phyloP scores from a whole-genome alignment of 2,113 vertebrate species.

The Silurus meridionalis region DNA sequence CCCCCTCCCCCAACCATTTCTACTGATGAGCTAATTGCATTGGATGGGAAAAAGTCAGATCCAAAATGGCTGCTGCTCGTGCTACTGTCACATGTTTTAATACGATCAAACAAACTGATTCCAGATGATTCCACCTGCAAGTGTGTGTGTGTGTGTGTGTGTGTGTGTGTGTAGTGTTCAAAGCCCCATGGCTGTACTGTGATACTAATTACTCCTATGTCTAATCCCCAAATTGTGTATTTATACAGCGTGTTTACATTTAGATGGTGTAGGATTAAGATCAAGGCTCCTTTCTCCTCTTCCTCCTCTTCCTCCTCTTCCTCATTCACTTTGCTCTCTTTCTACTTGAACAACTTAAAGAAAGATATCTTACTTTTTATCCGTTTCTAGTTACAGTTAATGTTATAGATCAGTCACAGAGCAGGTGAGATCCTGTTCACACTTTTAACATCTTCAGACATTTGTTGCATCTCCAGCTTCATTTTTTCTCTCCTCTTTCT shows the following conservation, averaged over 20 bases:
- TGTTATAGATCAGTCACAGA: neutral
- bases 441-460: no score
- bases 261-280: slow-evolving; percentile 59
- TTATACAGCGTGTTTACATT: slow-evolving; percentile 69
- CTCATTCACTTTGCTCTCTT: neutral
- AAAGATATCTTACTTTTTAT: neutral
- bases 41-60: slow-evolving; percentile 23
- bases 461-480: no score
- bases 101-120: slow-evolving; percentile 67
- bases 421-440: no score
- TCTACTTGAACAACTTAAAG: neutral
- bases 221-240: slow-evolving; percentile 73
- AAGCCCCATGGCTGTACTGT: neutral
- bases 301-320: neutral
- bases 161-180: slow-evolving; percentile 22
- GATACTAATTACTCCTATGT: slow-evolving; percentile 69
- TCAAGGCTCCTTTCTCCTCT: slow-evolving; percentile 25
- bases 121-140: slow-evolving; percentile 67
- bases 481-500: no score
- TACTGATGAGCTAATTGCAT: slow-evolving; percentile 58
- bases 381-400: neutral
- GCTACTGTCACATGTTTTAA: slow-evolving; percentile 45
- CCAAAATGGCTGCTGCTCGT: neutral
- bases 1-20: neutral
- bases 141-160: neutral